phyloP scores from a whole-genome alignment of 2,113 vertebrate genomes.

The Rhinoderma darwinii region DNA sequence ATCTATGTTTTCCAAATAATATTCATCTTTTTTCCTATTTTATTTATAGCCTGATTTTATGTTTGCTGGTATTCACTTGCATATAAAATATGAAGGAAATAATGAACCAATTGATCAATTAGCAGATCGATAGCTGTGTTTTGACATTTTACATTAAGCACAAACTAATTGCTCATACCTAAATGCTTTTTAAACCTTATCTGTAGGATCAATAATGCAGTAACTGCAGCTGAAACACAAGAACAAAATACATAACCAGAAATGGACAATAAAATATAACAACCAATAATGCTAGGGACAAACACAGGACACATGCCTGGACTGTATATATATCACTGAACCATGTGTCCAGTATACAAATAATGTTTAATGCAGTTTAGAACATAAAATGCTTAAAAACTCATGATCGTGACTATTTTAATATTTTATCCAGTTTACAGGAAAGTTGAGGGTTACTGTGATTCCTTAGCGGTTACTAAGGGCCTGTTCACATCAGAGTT shows the following conservation, averaged over 20 bases:
- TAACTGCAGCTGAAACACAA: constrained; percentile 69
- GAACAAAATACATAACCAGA: constrained; percentile 60
- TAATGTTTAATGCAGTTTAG: neutral
- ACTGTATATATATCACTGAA: neutral
- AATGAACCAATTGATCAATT: constrained; percentile 88
- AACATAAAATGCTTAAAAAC: neutral
- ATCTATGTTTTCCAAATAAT: neutral
- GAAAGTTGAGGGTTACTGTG: neutral
- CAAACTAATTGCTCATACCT: constrained; percentile 89
- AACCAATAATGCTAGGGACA: neutral
- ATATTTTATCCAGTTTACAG: neutral
- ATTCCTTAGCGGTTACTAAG: too few species aligned
- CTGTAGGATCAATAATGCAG: constrained; percentile 82
- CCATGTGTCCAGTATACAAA: neutral
- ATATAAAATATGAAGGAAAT: constrained; percentile 66
- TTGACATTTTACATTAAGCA: constrained; percentile 93
- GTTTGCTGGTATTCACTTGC: constrained; percentile 11
- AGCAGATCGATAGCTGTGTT: constrained; percentile 82
- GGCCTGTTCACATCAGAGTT: too few species aligned
- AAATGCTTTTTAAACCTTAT: constrained; percentile 90
- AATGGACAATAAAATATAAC: neutral
- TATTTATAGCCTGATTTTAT: constrained; percentile 1
- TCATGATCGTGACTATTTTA: neutral
- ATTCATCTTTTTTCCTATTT: neutral
- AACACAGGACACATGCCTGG: neutral